Conservation (phyloP, 2,797 vertebrate species). For the Rhinophrynus dorsalis region DNA sequence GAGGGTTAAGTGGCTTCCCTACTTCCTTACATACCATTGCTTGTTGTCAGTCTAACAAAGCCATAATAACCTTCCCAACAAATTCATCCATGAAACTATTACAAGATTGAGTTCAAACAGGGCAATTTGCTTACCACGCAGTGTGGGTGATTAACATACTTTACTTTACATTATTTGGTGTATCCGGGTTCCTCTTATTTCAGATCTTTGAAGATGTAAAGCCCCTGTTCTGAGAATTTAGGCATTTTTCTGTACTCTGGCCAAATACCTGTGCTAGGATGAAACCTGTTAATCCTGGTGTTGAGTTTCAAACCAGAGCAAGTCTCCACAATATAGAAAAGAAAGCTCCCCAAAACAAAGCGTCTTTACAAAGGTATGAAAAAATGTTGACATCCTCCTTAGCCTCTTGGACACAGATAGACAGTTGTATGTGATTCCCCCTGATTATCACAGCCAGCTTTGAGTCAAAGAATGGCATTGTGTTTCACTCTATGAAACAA, state of each 20-base stretch:
- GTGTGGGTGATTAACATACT: slow-evolving; percentile 30
- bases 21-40: neutral
- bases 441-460: slow-evolving; percentile 75
- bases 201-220: slow-evolving; percentile 55
- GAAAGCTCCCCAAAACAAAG: slow-evolving; percentile 79
- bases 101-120: slow-evolving; percentile 13
- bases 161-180: slow-evolving; percentile 37
- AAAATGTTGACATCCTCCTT: slow-evolving; percentile 75
- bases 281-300: slow-evolving; percentile 78
- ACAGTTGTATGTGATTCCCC: slow-evolving; percentile 72
- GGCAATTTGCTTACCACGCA: slow-evolving; percentile 20
- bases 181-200: slow-evolving; percentile 45
- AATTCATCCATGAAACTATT: neutral
- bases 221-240: slow-evolving; percentile 55
- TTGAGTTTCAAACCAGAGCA: slow-evolving; percentile 71
- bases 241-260: slow-evolving; percentile 51
- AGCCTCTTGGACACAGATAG: slow-evolving; percentile 69
- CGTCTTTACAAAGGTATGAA: slow-evolving; percentile 66
- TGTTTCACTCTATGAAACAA: slow-evolving; percentile 81
- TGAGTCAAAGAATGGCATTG: slow-evolving; percentile 81
- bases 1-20: neutral
- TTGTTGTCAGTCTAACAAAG: neutral
- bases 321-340: slow-evolving; percentile 66
- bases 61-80: neutral
- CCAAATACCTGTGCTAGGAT: slow-evolving; percentile 62